Evolutionary conservation across 1,140 invertebrate species (phyloP).

Genomic region (Drosophila nasuta): DNA sequence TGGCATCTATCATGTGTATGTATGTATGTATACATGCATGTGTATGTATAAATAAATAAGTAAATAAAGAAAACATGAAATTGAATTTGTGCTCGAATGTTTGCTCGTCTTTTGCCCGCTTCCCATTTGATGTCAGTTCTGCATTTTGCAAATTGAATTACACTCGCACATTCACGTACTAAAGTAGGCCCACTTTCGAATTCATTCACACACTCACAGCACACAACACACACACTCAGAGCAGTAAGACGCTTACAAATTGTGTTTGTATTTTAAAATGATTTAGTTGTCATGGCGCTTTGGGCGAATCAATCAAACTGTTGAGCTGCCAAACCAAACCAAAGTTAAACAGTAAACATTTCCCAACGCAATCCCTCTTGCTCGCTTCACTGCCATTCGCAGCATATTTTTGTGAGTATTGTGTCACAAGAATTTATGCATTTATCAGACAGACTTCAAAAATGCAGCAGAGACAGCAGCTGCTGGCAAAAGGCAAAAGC

Average conservation of each 20-base stretch:
- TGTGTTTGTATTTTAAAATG: constrained; percentile 61
- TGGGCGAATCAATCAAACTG: constrained; percentile 63
- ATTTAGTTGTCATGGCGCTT: constrained; percentile 63
- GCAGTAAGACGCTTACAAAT: constrained; percentile 27
- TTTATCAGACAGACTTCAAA: too few species aligned
- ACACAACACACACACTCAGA: constrained; percentile 11
- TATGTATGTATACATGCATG: background rate
- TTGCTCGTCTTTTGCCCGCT: constrained; percentile 26
- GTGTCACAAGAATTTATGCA: too few species aligned
- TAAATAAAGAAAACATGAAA: constrained; percentile 63
- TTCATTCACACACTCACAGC: constrained; percentile 48
- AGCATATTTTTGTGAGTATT: too few species aligned
- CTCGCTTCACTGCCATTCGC: too few species aligned
- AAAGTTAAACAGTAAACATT: background rate
- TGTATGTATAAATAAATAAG: constrained; percentile 31
- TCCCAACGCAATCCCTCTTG: background rate
- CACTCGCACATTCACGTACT: too few species aligned
- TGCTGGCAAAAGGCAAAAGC: too few species aligned
- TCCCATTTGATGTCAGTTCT: constrained; percentile 56
- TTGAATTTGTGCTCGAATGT: constrained; percentile 62
- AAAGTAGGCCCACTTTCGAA: constrained; percentile 24
- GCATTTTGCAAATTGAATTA: constrained; percentile 27
- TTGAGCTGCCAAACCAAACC: constrained; percentile 32
- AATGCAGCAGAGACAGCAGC: too few species aligned
- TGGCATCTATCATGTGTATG: background rate